Conservation (phyloP, 2,888 invertebrate species). For the Therioaphis trifolii region DNA sequence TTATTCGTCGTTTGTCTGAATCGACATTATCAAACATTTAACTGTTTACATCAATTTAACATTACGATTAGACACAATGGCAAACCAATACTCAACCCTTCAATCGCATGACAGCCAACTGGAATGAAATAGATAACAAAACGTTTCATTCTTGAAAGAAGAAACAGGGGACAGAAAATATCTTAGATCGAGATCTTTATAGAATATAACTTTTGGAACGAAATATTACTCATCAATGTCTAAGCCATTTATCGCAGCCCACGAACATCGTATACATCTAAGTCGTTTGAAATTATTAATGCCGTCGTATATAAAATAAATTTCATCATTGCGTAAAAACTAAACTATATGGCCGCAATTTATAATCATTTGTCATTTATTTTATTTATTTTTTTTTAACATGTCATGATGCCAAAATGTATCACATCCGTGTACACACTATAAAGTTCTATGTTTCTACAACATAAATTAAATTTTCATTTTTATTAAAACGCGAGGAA, state of each 20-base stretch:
- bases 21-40: not conserved
- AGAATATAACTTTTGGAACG: conserved; percentile 22
- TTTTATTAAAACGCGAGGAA: too few relatives aligned
- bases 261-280: too few relatives aligned
- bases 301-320: not conserved
- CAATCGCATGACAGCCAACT: conserved; percentile 34
- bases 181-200: not conserved
- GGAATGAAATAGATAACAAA: conserved; percentile 55
- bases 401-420: too few relatives aligned
- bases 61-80: conserved; percentile 35
- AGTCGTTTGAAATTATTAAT: too few relatives aligned
- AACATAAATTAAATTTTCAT: not conserved
- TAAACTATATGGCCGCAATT: too few relatives aligned
- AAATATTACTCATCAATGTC: conserved; percentile 36
- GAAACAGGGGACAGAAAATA: conserved; percentile 8
- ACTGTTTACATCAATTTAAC: not conserved
- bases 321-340: not conserved
- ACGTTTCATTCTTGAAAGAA: conserved; percentile 13
- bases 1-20: too few relatives aligned
- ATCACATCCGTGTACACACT: too few relatives aligned
- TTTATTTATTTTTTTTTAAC: too few relatives aligned
- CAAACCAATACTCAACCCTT: conserved; percentile 35
- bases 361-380: too few relatives aligned
- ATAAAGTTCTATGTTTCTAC: not conserved
- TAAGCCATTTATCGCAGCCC: not conserved